phyloP scores from a whole-genome alignment of 2,888 invertebrate species.

The Eumacrocentrus americanus region DNA sequence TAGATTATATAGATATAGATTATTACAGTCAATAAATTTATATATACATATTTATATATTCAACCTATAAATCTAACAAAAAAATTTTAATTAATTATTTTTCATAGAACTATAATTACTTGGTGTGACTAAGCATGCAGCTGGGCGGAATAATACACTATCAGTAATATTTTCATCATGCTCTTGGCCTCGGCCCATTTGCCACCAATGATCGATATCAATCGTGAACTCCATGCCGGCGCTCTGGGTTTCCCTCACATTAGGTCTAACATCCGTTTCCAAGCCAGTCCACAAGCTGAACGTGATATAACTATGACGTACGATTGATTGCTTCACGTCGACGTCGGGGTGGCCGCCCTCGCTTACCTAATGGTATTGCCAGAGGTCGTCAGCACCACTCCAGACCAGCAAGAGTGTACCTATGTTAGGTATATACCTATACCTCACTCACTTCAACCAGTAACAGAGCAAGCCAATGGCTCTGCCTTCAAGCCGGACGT shows the following conservation, averaged over 20 bases:
- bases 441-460: slow-evolving; percentile 1
- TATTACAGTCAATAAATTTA: neutral
- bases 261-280: slow-evolving; percentile 20
- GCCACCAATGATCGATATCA: slow-evolving; percentile 20
- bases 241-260: slow-evolving; percentile 12
- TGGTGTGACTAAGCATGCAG: neutral
- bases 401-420: neutral
- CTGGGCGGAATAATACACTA: neutral
- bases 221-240: slow-evolving; percentile 9
- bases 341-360: slow-evolving; percentile 7
- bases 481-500: neutral
- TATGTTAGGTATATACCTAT: too few species aligned
- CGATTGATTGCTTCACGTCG: slow-evolving; percentile 25
- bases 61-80: too few species aligned
- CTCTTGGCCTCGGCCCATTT: neutral
- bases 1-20: too few species aligned
- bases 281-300: slow-evolving; percentile 9
- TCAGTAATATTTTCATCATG: neutral
- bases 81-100: too few species aligned
- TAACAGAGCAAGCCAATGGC: slow-evolving; percentile 1
- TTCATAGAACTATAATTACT: too few species aligned
- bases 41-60: neutral
- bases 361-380: slow-evolving; percentile 1
- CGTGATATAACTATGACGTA: slow-evolving; percentile 16
- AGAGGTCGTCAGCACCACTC: slow-evolving; percentile 13